Conservation (phyloP, 2,888 invertebrate genomes). For the Parapristionchus giblindavisi region DNA sequence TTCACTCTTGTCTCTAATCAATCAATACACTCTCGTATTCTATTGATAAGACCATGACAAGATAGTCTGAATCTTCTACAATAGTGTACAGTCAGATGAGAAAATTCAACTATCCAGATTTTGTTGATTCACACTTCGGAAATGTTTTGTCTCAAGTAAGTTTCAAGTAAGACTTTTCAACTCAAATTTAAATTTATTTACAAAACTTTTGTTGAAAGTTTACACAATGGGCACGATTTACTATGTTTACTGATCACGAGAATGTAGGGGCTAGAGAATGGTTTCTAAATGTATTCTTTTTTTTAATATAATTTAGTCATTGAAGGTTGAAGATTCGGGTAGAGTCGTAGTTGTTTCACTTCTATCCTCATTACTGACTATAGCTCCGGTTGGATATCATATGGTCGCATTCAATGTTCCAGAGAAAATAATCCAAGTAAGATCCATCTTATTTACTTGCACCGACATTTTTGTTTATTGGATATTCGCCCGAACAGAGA, state of each 20-base stretch:
- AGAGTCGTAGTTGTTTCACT: constrained; percentile 51
- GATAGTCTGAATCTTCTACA: too few relatives aligned
- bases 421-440: constrained; percentile 50
- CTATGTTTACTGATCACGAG: too few relatives aligned
- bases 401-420: constrained; percentile 65
- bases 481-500: too few relatives aligned
- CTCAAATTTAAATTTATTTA: not conserved
- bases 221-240: too few relatives aligned
- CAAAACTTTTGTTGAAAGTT: not conserved
- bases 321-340: constrained; percentile 48
- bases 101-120: constrained; percentile 22
- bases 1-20: too few relatives aligned
- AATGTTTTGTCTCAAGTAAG: constrained; percentile 24
- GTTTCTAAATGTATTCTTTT: not conserved
- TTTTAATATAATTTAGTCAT: not conserved
- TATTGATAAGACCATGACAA: constrained; percentile 12
- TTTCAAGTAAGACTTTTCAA: not conserved
- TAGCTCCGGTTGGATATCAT: constrained; percentile 59
- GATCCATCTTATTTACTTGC: not conserved
- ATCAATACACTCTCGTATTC: too few relatives aligned
- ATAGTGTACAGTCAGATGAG: not conserved
- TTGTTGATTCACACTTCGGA: constrained; percentile 31
- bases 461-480: not conserved
- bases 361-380: constrained; percentile 46
- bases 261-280: too few relatives aligned